A percentile compares a stretch with the other conserved stretches of the same genome.
phyloP scores from a whole-genome alignment of 2,888 invertebrate genomes.

The Autographa pulchrina region DNA sequence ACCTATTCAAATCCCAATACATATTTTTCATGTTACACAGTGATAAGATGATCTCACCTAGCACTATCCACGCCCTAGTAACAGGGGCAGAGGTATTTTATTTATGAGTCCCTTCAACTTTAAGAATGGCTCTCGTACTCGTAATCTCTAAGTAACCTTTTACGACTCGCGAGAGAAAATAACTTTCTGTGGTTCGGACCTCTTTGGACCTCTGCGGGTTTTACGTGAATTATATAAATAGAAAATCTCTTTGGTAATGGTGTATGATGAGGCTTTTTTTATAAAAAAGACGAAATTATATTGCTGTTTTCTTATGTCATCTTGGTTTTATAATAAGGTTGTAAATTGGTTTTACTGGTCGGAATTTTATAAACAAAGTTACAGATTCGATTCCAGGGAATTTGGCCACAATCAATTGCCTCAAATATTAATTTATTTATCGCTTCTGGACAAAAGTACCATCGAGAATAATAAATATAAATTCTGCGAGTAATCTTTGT shows the following conservation, averaged over 20 bases:
- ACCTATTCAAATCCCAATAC: too few species aligned
- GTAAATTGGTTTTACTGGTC: too few species aligned
- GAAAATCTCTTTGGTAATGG: not conserved
- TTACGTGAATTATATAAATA: not conserved
- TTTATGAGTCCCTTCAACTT: not conserved
- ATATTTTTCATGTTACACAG: too few species aligned
- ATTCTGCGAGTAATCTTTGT: not conserved
- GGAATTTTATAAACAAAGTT: too few species aligned
- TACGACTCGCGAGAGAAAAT: slow-evolving; percentile 1
- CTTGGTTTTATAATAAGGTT: too few species aligned
- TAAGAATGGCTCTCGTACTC: not conserved
- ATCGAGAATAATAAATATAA: not conserved
- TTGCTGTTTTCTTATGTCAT: not conserved
- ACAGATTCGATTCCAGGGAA: too few species aligned
- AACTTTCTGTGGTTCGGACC: not conserved
- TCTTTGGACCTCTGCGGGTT: not conserved
- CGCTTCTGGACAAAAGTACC: not conserved
- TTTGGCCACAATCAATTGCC: too few species aligned
- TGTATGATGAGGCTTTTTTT: not conserved
- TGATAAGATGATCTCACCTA: too few species aligned
- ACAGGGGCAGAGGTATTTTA: not conserved
- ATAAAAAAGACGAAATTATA: not conserved
- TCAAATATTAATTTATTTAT: not conserved
- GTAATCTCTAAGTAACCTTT: not conserved
- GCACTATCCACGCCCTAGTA: not conserved